Base-by-base conservation (phyloP, 2,888 invertebrate species). In the Muscina levida region DNA sequence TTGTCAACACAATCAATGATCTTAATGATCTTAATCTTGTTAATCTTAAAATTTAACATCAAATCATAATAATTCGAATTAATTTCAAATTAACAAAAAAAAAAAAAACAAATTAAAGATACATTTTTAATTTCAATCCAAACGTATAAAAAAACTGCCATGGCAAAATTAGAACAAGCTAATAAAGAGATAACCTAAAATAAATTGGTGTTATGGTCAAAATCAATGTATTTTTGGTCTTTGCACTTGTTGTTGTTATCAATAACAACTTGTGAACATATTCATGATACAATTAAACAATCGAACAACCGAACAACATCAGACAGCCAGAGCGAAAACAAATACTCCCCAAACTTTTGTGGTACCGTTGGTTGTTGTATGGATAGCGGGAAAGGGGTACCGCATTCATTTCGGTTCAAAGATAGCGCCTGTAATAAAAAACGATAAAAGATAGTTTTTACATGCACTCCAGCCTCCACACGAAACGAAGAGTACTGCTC, bases 391-490 rank as follows among this genome's bases (percentile, higher is more conserved):
- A n/a, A n/a, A n/a, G n/a, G n/a, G n/a, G n/a, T n/a, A n/a, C n/a
- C n/a, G n/a, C n/a, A n/a, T n/a, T n/a, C n/a, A 31, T 31, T 31
- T 31, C n/a, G 42, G 13, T 77, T 81, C 68, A 81, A 75, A 73
- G 72, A 44, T 51, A 75, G 70, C 77, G 73, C 78, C 85, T 65
- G 39, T 83, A 88, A 88, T 88, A 88, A 88, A 88, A 87, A 85
- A 70, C 82, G 83, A 86, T 87, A 88, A 87, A 86, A 86, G 87
- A 87, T 87, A 85, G 85, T 86, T 84, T n/a, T 80, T 84, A 77
- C 79, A 79, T 42, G 53, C 62, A 46, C 46, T 5, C 3, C 46
- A 67, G 48, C 37, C 26, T 42, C 59, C 59, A 26, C 31, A 48
- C 48, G 51, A 37, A 48, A 67, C 57, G 8, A 17, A 65, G 24